phyloP scores from a whole-genome alignment of 2,797 vertebrate species.

The Poeciliopsis presidionis region DNA sequence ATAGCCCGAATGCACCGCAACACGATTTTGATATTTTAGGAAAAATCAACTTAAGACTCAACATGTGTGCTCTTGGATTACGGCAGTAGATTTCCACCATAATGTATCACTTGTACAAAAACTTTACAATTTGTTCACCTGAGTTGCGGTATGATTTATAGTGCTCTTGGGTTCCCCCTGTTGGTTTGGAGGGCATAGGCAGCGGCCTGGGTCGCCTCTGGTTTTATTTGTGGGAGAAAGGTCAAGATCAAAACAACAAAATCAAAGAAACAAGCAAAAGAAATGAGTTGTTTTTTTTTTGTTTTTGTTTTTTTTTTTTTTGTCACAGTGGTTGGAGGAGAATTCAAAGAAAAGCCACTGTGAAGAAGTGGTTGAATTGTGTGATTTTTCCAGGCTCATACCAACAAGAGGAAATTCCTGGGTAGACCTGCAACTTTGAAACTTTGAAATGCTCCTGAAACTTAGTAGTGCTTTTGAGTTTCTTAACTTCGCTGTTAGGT shows the following conservation, averaged over 20 bases:
- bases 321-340: neutral
- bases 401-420: neutral
- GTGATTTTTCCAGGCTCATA: neutral
- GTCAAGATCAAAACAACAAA: neutral
- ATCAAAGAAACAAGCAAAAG: neutral
- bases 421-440: neutral
- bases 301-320: neutral
- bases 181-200: neutral
- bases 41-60: neutral
- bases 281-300: neutral
- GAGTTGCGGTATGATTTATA: neutral
- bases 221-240: neutral
- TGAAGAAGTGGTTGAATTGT: neutral
- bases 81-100: neutral
- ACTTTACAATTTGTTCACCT: neutral
- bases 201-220: neutral
- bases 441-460: neutral
- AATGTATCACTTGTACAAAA: neutral
- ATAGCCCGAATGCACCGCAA: neutral
- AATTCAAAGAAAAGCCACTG: neutral
- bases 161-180: neutral
- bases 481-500: neutral
- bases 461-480: neutral
- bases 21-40: neutral
- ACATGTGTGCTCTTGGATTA: too few relatives aligned